Percentiles rank a stretch among this genome's conserved stretches.
phyloP scores from a whole-genome alignment of 2,113 vertebrate species.

The Tor tambroides region DNA sequence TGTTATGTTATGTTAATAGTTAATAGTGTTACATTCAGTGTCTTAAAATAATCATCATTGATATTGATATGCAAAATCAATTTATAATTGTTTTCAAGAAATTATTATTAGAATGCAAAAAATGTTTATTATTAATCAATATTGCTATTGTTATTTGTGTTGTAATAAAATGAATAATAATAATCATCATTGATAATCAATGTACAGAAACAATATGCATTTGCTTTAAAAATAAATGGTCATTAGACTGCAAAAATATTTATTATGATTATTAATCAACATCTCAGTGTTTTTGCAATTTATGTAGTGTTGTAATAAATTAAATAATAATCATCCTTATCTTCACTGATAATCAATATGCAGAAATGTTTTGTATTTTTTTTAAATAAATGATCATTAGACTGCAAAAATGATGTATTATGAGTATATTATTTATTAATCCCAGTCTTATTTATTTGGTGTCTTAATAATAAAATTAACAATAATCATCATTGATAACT shows the following conservation, averaged over 20 bases:
- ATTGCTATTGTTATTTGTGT: too few relatives aligned
- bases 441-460: not conserved
- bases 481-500: not conserved
- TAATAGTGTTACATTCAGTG: not conserved
- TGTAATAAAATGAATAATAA: too few relatives aligned
- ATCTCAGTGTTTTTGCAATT: too few relatives aligned
- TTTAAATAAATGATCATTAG: not conserved
- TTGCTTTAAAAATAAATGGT: too few relatives aligned
- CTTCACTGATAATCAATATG: not conserved
- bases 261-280: too few relatives aligned
- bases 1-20: not conserved
- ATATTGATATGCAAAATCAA: not conserved
- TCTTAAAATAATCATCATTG: not conserved
- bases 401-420: not conserved
- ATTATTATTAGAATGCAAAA: not conserved
- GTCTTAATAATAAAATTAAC: not conserved
- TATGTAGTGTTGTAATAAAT: too few relatives aligned
- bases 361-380: not conserved
- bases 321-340: not conserved
- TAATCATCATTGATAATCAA: too few relatives aligned
- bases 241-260: too few relatives aligned
- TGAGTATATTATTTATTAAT: not conserved
- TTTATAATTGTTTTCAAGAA: not conserved
- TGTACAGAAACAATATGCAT: too few relatives aligned
- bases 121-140: too few relatives aligned